Conservation (phyloP, 2,888 invertebrate genomes). For the Brassicogethes aeneus region DNA sequence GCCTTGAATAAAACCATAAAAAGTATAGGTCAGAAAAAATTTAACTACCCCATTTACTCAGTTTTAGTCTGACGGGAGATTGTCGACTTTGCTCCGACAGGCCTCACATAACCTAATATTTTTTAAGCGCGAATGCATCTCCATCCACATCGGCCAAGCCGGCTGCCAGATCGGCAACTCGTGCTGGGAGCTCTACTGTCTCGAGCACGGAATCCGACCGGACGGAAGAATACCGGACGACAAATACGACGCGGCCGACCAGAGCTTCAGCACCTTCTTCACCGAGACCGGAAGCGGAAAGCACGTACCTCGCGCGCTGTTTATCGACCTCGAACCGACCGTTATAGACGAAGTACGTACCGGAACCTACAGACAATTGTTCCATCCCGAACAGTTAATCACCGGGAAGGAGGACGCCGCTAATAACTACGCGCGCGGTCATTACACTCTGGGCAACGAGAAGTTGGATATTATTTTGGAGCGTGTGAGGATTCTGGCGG, state of each 20-base stretch:
- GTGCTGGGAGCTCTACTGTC: background rate
- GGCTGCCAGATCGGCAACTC: background rate
- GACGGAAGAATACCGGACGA: background rate
- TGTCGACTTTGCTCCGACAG: too few relatives aligned
- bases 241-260: background rate
- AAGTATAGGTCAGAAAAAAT: too few relatives aligned
- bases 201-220: background rate
- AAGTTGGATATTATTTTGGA: background rate
- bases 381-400: background rate
- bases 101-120: too few relatives aligned
- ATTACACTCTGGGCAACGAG: background rate
- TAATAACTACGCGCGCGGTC: background rate
- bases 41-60: too few relatives aligned
- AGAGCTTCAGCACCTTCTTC: background rate
- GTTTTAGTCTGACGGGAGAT: too few relatives aligned
- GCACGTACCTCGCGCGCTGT: background rate
- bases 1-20: too few relatives aligned
- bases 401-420: background rate
- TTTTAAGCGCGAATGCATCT: conserved; percentile 1
- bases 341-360: background rate
- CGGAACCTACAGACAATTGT: background rate
- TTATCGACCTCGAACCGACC: background rate
- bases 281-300: background rate
- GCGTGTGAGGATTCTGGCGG: background rate
- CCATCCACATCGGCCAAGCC: background rate